Evolutionary conservation across 2,888 invertebrate genomes (phyloP), one percentile per base, ranked within the genome.

Genomic region (Drosophila dives): DNA sequence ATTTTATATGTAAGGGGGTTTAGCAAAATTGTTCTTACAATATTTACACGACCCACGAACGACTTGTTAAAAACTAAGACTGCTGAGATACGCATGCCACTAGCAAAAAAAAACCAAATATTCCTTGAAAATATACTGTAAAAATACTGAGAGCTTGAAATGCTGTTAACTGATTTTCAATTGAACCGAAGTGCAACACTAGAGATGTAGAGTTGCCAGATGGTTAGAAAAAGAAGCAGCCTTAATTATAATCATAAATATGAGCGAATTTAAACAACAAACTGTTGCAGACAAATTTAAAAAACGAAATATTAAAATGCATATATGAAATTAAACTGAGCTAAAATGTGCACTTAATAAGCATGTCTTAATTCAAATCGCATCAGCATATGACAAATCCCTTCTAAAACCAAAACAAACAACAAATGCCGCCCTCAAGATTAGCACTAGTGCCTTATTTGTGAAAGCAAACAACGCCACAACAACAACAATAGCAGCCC

Each of bases 391-490:
- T 64, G 51, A 36, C 40, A 71, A 74, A 77, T 68, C 68, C 68
- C 45, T 45, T 20, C 36, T 58, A 36, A 81, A 72, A 82, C 51
- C 56, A 72, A 79, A 75, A 81, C 73, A 86, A 86, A 90, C 74
- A 89, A 73, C 36, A 38, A 45, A 56, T 63, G 62, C 89, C 88
- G 89, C 82, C 81, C 83, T 73, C 89, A 73, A 67, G 85, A 85
- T 90, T 87, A 76, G 64, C 87, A 87, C 90, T 72, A 81, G 72
- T 29, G 34, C 20, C 34, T 42, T 49, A 20, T 59, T 56, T 64
- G 33, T 58, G 48, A 65, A 56, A 56, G 58, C 53, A 73, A 59
- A 73, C 56, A 68, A 62, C 26, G 38, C 42, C 38, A 59, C 48
- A 64, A 50, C 32, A 50, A 66, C 62, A 65, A 42, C 56, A 38